Evolutionary conservation across 2,113 vertebrate genomes (phyloP).

Genomic region (Macrotis lagotis): DNA sequence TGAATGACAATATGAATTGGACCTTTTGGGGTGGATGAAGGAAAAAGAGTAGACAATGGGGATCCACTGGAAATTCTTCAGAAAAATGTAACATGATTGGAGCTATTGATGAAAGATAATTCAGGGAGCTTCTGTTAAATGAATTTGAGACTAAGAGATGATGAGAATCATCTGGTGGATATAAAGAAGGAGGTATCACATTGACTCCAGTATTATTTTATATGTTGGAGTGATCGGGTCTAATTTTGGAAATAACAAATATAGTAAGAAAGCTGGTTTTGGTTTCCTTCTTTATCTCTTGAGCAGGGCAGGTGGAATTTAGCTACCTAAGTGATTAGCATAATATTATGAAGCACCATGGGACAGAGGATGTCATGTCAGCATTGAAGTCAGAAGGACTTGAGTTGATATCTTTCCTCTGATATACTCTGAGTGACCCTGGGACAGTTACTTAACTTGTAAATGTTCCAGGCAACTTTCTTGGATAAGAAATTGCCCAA

Average conservation of each 20-base stretch:
- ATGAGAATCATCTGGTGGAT: no score
- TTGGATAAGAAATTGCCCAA: background rate
- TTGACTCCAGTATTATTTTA: no score
- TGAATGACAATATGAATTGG: background rate
- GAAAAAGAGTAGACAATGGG: background rate
- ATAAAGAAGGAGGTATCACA: no score
- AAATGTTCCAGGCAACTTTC: background rate
- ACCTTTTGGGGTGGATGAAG: background rate
- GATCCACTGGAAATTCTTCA: background rate
- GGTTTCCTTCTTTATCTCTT: no score
- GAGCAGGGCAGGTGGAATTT: background rate
- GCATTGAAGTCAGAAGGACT: background rate
- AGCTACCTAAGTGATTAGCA: background rate
- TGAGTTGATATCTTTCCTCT: background rate
- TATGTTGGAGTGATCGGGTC: no score
- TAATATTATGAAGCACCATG: background rate
- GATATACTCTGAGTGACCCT: background rate
- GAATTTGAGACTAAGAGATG: background rate
- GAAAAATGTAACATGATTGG: background rate
- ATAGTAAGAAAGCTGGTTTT: no score
- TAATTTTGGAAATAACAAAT: no score
- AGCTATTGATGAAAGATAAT: background rate
- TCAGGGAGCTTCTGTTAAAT: background rate
- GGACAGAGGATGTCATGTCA: background rate
- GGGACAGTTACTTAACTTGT: background rate